These are phyloP conservation scores for Mesocricetus auratus DNA, from an alignment of 2,113 vertebrate genomes.

Conservation along the genomic window DNA sequence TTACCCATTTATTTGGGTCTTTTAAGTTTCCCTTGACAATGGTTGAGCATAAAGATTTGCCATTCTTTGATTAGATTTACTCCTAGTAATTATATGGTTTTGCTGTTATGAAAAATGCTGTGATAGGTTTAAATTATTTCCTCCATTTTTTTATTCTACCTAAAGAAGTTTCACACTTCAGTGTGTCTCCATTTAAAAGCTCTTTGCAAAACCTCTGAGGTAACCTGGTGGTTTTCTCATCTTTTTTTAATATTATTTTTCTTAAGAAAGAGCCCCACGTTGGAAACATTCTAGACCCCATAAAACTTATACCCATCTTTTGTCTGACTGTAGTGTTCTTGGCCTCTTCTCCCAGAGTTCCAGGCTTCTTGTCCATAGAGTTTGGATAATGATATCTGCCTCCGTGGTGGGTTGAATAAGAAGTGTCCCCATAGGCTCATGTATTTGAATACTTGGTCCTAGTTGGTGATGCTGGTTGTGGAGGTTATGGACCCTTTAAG, in stretches of 20 bases:
- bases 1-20: background rate
- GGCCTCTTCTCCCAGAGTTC: background rate
- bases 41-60: background rate
- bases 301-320: background rate
- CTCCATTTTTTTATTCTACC: background rate
- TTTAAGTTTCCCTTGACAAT: slow-evolving; percentile 21
- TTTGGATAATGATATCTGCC: background rate
- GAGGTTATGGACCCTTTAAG: background rate
- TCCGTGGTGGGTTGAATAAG: background rate
- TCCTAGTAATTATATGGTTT: background rate
- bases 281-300: background rate
- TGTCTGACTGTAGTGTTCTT: background rate
- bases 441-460: background rate
- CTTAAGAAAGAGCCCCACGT: background rate
- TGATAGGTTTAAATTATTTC: slow-evolving; percentile 3
- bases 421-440: background rate
- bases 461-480: background rate
- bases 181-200: background rate
- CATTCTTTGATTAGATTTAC: slow-evolving; percentile 21
- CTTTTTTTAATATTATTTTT: slow-evolving; percentile 22
- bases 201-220: background rate
- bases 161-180: background rate
- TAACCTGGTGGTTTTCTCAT: background rate
- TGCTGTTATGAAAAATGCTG: background rate
- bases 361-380: background rate